Base-by-base conservation (phyloP, 1,140 invertebrate genomes). In the Carposina sasakii region DNA sequence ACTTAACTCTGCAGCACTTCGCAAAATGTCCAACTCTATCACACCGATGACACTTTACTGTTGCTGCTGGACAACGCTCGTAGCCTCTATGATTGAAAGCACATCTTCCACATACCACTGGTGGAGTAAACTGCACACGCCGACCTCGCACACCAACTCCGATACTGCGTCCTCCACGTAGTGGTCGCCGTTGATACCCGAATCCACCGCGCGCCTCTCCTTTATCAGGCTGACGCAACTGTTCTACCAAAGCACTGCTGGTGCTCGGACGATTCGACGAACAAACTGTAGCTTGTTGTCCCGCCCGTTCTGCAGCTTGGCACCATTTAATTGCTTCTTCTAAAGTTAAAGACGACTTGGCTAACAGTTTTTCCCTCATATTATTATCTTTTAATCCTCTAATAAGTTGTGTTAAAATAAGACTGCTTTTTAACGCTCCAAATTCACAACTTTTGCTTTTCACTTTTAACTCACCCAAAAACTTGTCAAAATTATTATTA, bases 11-110 rank as follows among this genome's bases (percentile, higher is more conserved):
- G 20, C 28, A 44, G 21, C 28, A 5, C 20, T 44, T 28, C 31
- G 49, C 49, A 21, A 37, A 51, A 39, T 51, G 49, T 17, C 49
- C 49, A 0, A 51, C 13, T 19, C 34, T 21, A 21, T 39, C 16
- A 44, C 41, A 51, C 22, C 34, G 16, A 51, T 36, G 45, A 51
- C 49, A 51, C 49, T 43, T 51, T 22, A 28, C 31, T 15, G 30
- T 44, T 3, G n/a, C 23, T 9, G 40, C 41, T 23, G 12, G 17
- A 39, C 50, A 52, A 19, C 13, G 8, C 4, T 13, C 31, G 15
- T 39, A 31, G 9, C 30, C 43, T 33, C 42, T 15, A 33, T 33
- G 50, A 10, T 17, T 31, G 10, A 26, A 24, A 39, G 17, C 37
- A 17, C 42, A 46, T 5, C 20, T 31, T 33, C 2, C 24, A 36